Percentiles rank a stretch among this genome's conserved stretches.
Evolutionary conservation across 2,113 vertebrate genomes (phyloP).

Genomic region (Bucco capensis): DNA sequence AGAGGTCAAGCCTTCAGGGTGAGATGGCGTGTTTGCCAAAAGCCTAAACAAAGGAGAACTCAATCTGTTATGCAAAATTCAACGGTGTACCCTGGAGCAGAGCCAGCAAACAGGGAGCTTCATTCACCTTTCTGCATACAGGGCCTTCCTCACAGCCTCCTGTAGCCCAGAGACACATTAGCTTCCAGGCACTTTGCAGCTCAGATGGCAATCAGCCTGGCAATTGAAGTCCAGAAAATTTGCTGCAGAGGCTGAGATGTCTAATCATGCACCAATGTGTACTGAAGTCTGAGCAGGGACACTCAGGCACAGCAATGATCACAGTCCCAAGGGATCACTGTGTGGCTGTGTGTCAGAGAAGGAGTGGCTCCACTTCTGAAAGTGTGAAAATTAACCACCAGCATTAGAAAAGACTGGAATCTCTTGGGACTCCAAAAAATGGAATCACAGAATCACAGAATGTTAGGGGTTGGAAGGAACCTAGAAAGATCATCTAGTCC

Average conservation of each 20-base stretch:
- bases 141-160: not conserved
- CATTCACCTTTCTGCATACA: not conserved
- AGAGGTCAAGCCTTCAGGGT: not conserved
- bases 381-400: not conserved
- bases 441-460: no score
- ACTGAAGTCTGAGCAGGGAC: not conserved
- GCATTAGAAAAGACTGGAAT: conserved; percentile 19
- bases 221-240: accelerated
- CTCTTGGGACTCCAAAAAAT: not conserved
- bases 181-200: accelerated
- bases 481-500: no score
- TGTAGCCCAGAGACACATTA: not conserved
- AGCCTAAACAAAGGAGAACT: not conserved
- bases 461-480: not conserved
- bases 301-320: not conserved
- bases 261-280: accelerated
- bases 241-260: not conserved
- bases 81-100: not conserved
- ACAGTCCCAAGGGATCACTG: not conserved
- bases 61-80: not conserved
- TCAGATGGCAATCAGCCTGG: not conserved
- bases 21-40: not conserved
- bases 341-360: not conserved
- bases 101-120: not conserved
- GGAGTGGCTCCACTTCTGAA: not conserved